Evolutionary conservation across 1,140 invertebrate species (phyloP), one percentile per base, ranked within the genome.

Genomic region (Myzus persicae): DNA sequence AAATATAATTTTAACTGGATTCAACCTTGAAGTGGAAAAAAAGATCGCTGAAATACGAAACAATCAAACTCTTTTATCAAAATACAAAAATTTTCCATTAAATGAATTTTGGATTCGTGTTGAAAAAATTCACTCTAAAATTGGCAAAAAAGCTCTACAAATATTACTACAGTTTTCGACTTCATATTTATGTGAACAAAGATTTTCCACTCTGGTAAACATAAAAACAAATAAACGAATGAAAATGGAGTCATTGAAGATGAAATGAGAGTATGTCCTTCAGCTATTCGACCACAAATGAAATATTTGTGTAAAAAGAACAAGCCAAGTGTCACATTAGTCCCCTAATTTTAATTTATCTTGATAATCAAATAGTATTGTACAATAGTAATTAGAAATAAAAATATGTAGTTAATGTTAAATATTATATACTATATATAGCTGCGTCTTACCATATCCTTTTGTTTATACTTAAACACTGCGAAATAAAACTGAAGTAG

Each of bases 131-230:
- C 14, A 81, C n/a, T 11, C 36, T 38, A 22, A 81, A 38, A 81
- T 81, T 81, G n/a, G 36, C 36, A 81, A 81, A 81, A 81, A 40
- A 81, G 76, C 76, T 81, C 14, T 81, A 81, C 14, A 38, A 81
- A 81, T 81, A 81, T 81, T 81, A 81, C 36, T 81, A 36, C 76
- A 81, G n/a, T 81, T 81, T 81, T 81, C 76, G 11, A 81, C n/a
- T 0, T 81, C 76, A 38, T 81, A 81, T 81, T 81, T 38, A 38
- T 36, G 67, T 81, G 76, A 81, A 81, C n/a, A 81, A 81, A 36
- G 76, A 81, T 81, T 81, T 81, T 81, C 76, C 76, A 81, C 76
- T 38, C 76, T 81, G 18, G 76, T 81, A 0, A 40, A 81, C 36
- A 81, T 81, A 36, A 81, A 81, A 81, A 1, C 36, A 81, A 81